These are phyloP conservation scores for Melanotaenia boesemani DNA, from an alignment of 2,797 vertebrate species.

Conservation along the genomic window DNA sequence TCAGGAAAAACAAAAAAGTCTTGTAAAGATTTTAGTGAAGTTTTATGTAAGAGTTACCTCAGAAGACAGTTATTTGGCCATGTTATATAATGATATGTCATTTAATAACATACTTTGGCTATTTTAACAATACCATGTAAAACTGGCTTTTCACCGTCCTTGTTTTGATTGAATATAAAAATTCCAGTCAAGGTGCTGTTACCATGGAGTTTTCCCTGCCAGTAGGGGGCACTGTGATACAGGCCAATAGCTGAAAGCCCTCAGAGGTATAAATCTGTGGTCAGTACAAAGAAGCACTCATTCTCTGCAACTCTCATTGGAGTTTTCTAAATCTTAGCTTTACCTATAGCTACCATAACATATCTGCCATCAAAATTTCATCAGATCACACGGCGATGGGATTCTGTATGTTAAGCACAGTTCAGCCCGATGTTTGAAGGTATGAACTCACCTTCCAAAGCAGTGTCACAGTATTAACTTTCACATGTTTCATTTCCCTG, in stretches of 20 bases:
- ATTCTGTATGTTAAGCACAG: slow-evolving; percentile 57
- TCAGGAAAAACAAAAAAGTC: not conserved
- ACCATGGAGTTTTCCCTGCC: slow-evolving; percentile 34
- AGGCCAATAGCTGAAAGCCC: slow-evolving; percentile 47
- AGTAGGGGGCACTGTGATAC: slow-evolving; percentile 85
- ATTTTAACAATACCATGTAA: not conserved
- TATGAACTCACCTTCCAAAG: slow-evolving; percentile 53
- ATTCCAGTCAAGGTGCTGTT: slow-evolving; percentile 14
- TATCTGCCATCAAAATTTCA: slow-evolving; percentile 62
- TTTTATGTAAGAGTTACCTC: not conserved
- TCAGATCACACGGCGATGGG: slow-evolving; percentile 60
- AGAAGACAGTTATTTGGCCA: not conserved
- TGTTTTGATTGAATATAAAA: slow-evolving; percentile 22
- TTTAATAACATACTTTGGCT: not conserved
- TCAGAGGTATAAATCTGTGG: slow-evolving; percentile 43
- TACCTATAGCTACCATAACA: slow-evolving; percentile 61
- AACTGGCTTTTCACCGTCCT: not conserved
- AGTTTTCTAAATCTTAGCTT: slow-evolving; percentile 67
- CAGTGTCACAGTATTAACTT: slow-evolving; percentile 70
- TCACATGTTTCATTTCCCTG: slow-evolving; percentile 68
- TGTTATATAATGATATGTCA: not conserved
- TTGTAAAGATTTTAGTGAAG: not conserved
- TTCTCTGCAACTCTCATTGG: slow-evolving; percentile 55
- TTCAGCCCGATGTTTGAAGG: slow-evolving; percentile 60
- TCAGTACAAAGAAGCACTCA: slow-evolving; percentile 37